phyloP scores from a whole-genome alignment of 2,888 invertebrate species.

The Leucoptera coffeella region DNA sequence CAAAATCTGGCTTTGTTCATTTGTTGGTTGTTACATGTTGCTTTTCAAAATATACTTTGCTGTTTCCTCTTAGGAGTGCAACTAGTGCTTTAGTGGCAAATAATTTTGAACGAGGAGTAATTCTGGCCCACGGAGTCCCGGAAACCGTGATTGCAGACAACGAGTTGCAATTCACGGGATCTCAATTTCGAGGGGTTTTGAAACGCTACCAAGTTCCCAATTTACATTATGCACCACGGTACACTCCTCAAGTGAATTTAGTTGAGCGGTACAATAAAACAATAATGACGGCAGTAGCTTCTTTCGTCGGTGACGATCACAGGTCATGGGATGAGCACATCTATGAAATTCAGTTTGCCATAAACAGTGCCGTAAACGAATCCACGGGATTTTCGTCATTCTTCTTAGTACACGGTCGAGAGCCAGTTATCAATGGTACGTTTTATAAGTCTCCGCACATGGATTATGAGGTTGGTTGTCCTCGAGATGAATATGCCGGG shows the following conservation, averaged over 20 bases:
- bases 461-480: no score
- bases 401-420: conserved; percentile 3
- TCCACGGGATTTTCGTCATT: conserved; percentile 3
- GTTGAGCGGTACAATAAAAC: neutral
- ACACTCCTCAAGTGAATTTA: neutral
- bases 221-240: neutral
- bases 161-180: conserved; percentile 2
- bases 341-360: conserved; percentile 3
- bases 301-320: conserved; percentile 3
- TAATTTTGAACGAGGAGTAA: conserved; percentile 1
- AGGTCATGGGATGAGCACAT: conserved; percentile 4
- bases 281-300: neutral
- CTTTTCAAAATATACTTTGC: conserved; percentile 8
- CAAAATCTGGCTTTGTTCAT: conserved; percentile 6
- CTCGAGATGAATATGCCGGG: conserved; percentile 3
- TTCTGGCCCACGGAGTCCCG: conserved; percentile 3
- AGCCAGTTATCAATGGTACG: no score
- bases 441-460: conserved; percentile 1
- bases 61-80: conserved; percentile 8
- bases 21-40: conserved; percentile 9
- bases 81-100: conserved; percentile 4
- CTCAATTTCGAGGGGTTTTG: no score
- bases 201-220: no score
- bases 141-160: conserved; percentile 2
- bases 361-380: conserved; percentile 4